Evolutionary conservation across 2,888 invertebrate species (phyloP).

Genomic region (Spilosoma lubricipeda): DNA sequence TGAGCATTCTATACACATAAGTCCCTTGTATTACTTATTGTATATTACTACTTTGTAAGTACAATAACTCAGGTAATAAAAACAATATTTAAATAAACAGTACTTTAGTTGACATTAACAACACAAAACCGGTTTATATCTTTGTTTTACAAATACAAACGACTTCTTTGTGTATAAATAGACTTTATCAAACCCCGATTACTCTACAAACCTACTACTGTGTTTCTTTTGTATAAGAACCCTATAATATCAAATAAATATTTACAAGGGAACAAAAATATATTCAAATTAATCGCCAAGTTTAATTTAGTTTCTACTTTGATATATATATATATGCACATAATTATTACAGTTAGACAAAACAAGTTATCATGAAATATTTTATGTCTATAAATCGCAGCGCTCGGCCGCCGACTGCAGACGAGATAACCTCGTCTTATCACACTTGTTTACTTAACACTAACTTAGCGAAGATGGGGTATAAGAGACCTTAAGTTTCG

Average conservation of each 20-base stretch:
- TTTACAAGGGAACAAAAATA: too few species aligned
- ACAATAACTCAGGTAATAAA: neutral
- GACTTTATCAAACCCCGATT: neutral
- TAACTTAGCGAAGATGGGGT: conserved; percentile 36
- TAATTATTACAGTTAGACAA: neutral
- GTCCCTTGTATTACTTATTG: neutral
- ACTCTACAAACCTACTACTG: neutral
- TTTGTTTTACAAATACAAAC: neutral
- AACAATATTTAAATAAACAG: neutral
- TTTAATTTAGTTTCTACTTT: neutral
- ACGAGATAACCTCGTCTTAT: conserved; percentile 79
- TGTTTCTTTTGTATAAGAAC: neutral
- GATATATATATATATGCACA: neutral
- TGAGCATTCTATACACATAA: neutral
- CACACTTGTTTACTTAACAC: conserved; percentile 76
- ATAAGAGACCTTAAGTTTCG: conserved; percentile 31
- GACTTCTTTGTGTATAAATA: neutral
- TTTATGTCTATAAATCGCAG: conserved; percentile 54
- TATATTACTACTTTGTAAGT: neutral
- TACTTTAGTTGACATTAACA: neutral
- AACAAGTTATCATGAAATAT: neutral
- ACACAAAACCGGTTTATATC: neutral
- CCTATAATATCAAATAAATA: neutral
- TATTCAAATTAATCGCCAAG: too few species aligned
- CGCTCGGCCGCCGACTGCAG: conserved; percentile 61